A percentile compares a stretch with the other conserved stretches of the same genome.
Evolutionary conservation across 2,113 vertebrate genomes (phyloP).

Genomic region (Vidua chalybeata): DNA sequence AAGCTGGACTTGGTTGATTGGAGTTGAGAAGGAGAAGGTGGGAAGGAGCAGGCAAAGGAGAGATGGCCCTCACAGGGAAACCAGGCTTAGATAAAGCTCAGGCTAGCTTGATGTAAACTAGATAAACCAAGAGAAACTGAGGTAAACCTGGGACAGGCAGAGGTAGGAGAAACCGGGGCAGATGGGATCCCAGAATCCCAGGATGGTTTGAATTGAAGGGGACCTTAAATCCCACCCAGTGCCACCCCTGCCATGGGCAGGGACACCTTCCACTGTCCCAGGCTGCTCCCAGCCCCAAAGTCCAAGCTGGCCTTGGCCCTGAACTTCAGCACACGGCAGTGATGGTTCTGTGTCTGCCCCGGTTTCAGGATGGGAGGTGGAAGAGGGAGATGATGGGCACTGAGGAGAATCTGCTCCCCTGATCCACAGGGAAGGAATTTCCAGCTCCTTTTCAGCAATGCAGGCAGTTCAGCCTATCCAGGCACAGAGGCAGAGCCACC

Average conservation of each 20-base stretch:
- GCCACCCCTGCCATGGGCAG: not conserved
- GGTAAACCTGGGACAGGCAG: not conserved
- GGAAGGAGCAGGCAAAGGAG: not conserved
- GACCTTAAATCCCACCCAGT: not conserved
- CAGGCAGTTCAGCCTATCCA: not conserved
- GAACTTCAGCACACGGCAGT: not conserved
- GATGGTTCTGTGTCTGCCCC: not conserved
- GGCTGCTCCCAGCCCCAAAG: not conserved
- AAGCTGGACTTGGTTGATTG: not conserved
- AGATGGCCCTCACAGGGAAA: not conserved
- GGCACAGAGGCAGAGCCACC: not conserved
- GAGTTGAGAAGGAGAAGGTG: not conserved
- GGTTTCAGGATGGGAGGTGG: accelerated
- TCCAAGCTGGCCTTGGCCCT: not conserved
- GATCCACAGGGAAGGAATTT: not conserved
- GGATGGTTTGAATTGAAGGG: not conserved
- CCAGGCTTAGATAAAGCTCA: not conserved
- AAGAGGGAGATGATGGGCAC: not conserved
- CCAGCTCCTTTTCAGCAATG: not conserved
- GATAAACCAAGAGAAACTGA: not conserved
- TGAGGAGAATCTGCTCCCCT: not conserved
- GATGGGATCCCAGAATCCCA: not conserved
- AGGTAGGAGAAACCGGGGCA: accelerated
- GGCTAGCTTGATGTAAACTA: not conserved
- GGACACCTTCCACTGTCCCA: not conserved